phyloP scores from a whole-genome alignment of 2,888 invertebrate genomes.

The Platerodrilus igneus region DNA sequence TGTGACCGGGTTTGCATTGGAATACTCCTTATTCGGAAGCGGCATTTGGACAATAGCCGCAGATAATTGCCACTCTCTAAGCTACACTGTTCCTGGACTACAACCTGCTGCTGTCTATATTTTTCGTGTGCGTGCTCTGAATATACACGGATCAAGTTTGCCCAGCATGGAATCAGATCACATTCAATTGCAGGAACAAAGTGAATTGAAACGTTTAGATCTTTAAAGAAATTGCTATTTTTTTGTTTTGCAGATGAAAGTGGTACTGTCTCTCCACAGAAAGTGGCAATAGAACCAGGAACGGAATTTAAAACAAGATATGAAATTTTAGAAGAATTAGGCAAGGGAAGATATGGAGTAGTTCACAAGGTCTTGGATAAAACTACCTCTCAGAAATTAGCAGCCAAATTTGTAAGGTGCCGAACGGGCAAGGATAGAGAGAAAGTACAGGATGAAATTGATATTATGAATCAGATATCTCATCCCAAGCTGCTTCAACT shows the following conservation, averaged over 20 bases:
- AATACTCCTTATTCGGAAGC: constrained; percentile 54
- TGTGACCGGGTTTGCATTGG: constrained; percentile 69
- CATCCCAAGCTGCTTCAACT: constrained; percentile 84
- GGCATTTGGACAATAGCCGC: constrained; percentile 55
- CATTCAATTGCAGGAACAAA: constrained; percentile 46
- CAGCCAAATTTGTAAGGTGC: constrained; percentile 79
- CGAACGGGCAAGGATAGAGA: constrained; percentile 68
- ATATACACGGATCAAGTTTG: constrained; percentile 67
- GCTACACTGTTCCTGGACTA: constrained; percentile 59
- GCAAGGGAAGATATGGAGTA: constrained; percentile 70
- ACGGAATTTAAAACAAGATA: constrained; percentile 59
- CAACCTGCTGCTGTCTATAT: constrained; percentile 60
- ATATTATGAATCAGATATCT: constrained; percentile 76
- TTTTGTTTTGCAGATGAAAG: constrained; percentile 34
- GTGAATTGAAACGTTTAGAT: constrained; percentile 25
- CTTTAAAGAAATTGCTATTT: neutral
- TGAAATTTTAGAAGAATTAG: constrained; percentile 66
- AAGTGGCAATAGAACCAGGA: constrained; percentile 53
- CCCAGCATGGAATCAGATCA: constrained; percentile 59
- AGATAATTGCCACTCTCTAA: constrained; percentile 65
- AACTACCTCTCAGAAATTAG: constrained; percentile 59
- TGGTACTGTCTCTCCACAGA: constrained; percentile 40
- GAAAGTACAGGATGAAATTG: constrained; percentile 76
- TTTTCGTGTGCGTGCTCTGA: constrained; percentile 71
- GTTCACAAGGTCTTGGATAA: constrained; percentile 68